Evolutionary conservation across 2,888 invertebrate genomes (phyloP), one percentile per base, ranked within the genome.

Genomic region (Laspeyria flexula): DNA sequence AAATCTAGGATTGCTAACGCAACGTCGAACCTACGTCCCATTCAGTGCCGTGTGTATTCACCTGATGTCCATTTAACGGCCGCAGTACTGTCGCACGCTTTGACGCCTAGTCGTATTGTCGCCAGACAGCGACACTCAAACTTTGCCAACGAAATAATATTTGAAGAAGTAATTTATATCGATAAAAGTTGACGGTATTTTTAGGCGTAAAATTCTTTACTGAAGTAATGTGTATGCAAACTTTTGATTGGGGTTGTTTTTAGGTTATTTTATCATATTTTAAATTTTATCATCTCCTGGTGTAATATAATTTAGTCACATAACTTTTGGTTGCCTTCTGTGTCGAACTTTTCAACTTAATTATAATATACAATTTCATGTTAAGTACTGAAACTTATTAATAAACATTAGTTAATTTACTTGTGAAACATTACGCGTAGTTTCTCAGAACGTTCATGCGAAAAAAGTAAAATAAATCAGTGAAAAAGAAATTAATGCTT

Each of bases 71-170:
- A 30, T 12, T 30, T 11, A 3, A 31, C 18, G 29, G n/a, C 10
- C 39, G 25, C n/a, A 27, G n/a, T 39, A 35, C 46, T 44, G 50
- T 43, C 52, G 31, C 40, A 43, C 43, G 62, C 55, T 33, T 31
- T 48, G 59, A 55, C 41, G 49, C 47, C 44, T 30, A 29, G 38
- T 15, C 23, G 43, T 21, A 42, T 63, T 51, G 53, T 42, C 10
- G 33, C 21, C 5, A 0, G 38, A 1, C 53, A 46, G 39, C 1
- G 51, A 16, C 15, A 25, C 31, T 53, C 53, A 63, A 62, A 46
- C 25, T 48, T 11, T 25, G 13, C 7, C 29, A 7, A 25, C 5
- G 5, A 5, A 18, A 18, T 18, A 18, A 3, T 18, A 18, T n/a
- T n/a, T n/a, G n/a, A n/a, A n/a, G n/a, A n/a, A n/a, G n/a, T n/a